Conservation (phyloP, 2,797 vertebrate species). For the Anguilla pacifica region DNA sequence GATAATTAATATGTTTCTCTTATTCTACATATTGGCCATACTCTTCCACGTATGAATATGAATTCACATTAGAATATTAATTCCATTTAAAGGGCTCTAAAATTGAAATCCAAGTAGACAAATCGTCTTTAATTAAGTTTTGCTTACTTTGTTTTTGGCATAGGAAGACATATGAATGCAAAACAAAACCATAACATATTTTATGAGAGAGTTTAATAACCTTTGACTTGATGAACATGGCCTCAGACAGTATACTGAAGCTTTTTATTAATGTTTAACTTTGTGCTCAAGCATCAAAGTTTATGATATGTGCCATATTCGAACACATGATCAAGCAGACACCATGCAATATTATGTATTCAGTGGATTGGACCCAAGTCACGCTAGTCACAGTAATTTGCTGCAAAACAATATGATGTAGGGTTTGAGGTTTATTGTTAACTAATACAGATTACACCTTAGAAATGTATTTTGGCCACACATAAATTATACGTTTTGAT, state of each 20-base stretch:
- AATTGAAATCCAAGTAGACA: background rate
- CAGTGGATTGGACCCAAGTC: background rate
- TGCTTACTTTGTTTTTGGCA: background rate
- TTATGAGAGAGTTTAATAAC: background rate
- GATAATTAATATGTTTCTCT: background rate
- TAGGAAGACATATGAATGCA: background rate
- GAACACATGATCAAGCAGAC: background rate
- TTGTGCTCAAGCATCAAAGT: background rate
- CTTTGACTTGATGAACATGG: background rate
- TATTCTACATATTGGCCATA: background rate
- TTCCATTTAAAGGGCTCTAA: background rate
- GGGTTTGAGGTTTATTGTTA: background rate
- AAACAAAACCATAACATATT: slow-evolving; percentile 6
- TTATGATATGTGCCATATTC: background rate
- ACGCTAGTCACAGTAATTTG: background rate
- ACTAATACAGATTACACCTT: background rate
- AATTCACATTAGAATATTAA: background rate
- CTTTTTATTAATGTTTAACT: background rate
- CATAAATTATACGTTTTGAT: background rate
- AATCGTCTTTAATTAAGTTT: background rate
- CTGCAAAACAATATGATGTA: background rate
- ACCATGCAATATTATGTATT: background rate
- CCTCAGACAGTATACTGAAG: background rate
- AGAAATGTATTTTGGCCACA: background rate
- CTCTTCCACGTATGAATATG: background rate